Percentiles rank a stretch among this genome's conserved stretches.
phyloP scores from a whole-genome alignment of 2,888 invertebrate genomes.

The Agrochola lychnidis region DNA sequence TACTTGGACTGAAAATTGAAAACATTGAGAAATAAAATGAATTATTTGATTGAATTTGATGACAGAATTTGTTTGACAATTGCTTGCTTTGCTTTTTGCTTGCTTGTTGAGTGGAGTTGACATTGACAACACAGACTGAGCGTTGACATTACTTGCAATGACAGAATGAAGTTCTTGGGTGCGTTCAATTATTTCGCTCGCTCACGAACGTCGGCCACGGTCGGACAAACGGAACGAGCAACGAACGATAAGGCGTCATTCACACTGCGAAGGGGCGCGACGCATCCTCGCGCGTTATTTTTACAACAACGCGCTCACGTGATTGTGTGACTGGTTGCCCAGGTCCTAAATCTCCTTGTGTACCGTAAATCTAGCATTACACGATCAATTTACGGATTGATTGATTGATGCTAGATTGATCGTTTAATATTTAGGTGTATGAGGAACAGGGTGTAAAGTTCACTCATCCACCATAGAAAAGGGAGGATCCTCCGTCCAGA shows the following conservation, averaged over 20 bases:
- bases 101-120: background rate
- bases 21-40: constrained; percentile 63
- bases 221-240: background rate
- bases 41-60: constrained; percentile 61
- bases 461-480: too few relatives aligned
- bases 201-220: background rate
- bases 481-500: too few relatives aligned
- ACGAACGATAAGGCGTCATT: background rate
- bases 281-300: background rate
- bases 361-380: too few relatives aligned
- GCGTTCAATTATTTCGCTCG: background rate
- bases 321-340: background rate
- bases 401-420: too few relatives aligned
- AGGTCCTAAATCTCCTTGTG: background rate
- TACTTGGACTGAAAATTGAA: constrained; percentile 53
- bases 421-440: too few relatives aligned
- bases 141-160: background rate
- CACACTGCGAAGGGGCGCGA: background rate
- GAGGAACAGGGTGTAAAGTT: too few relatives aligned
- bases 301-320: background rate
- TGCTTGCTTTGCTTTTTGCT: background rate
- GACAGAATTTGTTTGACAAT: constrained; percentile 57
- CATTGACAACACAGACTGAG: background rate
- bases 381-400: too few relatives aligned
- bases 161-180: background rate